A percentile compares a stretch with the other conserved stretches of the same genome.
Evolutionary conservation across 2,113 vertebrate species (phyloP).

Genomic region (Aythya baeri): DNA sequence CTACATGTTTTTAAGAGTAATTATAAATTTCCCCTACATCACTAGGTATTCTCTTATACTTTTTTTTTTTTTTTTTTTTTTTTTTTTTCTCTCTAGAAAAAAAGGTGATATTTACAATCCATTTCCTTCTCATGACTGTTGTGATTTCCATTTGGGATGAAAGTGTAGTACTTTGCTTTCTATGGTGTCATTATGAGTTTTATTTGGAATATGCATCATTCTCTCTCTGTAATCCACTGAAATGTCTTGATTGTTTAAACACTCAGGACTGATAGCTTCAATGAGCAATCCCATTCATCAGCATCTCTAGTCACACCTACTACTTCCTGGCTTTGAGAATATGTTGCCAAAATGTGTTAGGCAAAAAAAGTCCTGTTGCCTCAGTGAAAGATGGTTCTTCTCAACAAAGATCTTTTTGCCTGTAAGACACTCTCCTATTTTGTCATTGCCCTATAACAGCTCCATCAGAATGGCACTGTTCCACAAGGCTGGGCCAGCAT

Average conservation of each 20-base stretch:
- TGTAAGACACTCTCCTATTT: not conserved
- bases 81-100: not conserved
- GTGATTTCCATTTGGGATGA: not conserved
- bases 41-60: not conserved
- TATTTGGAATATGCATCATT: not conserved
- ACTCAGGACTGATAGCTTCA: not conserved
- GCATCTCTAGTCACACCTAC: not conserved
- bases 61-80: not conserved
- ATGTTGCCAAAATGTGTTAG: constrained; percentile 19
- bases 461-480: not conserved
- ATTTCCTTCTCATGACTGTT: not conserved
- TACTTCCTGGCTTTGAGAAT: not conserved
- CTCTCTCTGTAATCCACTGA: not conserved
- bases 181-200: not conserved
- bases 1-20: not conserved
- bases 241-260: not conserved
- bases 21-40: not conserved
- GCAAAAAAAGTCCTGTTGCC: not conserved
- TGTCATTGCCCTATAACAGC: not conserved
- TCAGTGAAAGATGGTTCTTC: not conserved
- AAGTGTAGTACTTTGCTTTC: not conserved
- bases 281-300: constrained; percentile 20
- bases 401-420: not conserved
- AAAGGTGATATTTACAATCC: not conserved
- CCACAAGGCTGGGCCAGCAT: not conserved